phyloP scores from a whole-genome alignment of 2,113 vertebrate species.

The Gasterosteus nipponicus region DNA sequence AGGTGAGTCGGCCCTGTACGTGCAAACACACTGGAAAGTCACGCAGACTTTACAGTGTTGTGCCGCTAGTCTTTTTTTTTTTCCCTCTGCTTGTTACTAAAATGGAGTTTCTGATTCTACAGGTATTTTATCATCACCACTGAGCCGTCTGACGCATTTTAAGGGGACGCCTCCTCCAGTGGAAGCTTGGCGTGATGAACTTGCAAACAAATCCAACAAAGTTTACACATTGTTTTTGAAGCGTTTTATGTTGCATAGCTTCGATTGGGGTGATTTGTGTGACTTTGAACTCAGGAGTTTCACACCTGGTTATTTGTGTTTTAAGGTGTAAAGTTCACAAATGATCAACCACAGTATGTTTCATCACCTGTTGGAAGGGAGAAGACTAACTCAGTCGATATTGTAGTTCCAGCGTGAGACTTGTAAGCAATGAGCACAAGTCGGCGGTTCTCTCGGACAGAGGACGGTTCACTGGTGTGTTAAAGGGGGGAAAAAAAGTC shows the following conservation, averaged over 20 bases:
- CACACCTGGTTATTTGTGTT: slow-evolving; percentile 19
- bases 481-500: neutral
- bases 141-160: slow-evolving; percentile 38
- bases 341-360: neutral
- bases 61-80: neutral
- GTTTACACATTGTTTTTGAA: slow-evolving; percentile 39
- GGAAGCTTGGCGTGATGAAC: slow-evolving; percentile 16
- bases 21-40: neutral
- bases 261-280: slow-evolving; percentile 11
- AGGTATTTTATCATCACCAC: slow-evolving; percentile 70
- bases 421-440: neutral
- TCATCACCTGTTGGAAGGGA: slow-evolving; percentile 10
- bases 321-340: slow-evolving; percentile 2
- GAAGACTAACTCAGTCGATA: neutral
- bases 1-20: slow-evolving; percentile 61
- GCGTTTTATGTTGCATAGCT: slow-evolving; percentile 17
- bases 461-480: neutral
- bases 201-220: slow-evolving; percentile 37
- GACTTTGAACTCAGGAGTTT: neutral
- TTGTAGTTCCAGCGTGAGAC: slow-evolving; percentile 5
- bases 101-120: slow-evolving; percentile 35
- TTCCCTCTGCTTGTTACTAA: neutral
- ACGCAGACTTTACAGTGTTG: neutral
- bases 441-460: slow-evolving; percentile 2
- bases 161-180: slow-evolving; percentile 31